Conservation (phyloP, 2,113 vertebrate species). For the Periophthalmodon schlosseri region DNA sequence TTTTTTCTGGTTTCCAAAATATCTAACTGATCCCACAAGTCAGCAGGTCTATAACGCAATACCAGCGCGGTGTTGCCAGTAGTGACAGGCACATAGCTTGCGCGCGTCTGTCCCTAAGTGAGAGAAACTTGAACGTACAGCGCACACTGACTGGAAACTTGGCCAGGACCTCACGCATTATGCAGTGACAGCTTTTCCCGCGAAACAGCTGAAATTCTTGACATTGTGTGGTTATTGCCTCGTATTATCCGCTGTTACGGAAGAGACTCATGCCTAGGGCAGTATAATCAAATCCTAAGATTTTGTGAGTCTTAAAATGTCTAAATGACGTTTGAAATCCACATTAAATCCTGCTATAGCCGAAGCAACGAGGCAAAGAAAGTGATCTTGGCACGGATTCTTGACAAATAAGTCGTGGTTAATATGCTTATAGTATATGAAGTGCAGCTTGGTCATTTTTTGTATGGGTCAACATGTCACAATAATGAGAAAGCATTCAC, state of each 20-base stretch:
- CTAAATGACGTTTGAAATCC: background rate
- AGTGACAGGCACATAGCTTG: background rate
- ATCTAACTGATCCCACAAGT: background rate
- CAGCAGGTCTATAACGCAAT: conserved; percentile 59
- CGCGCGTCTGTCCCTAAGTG: conserved; percentile 28
- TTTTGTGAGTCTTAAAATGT: background rate
- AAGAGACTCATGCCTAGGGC: background rate
- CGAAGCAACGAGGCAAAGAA: background rate
- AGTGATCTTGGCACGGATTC: background rate
- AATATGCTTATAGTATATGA: background rate
- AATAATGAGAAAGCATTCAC: conserved; percentile 28
- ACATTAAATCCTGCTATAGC: background rate
- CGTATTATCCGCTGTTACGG: conserved; percentile 24
- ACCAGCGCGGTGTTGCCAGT: conserved; percentile 55
- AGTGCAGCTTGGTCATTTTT: background rate
- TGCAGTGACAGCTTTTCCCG: conserved; percentile 9
- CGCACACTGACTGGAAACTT: background rate
- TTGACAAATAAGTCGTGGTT: background rate
- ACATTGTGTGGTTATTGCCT: conserved; percentile 44
- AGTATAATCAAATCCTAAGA: background rate
- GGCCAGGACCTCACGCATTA: conserved; percentile 18
- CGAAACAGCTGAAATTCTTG: conserved; percentile 35
- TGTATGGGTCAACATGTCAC: conserved; percentile 17
- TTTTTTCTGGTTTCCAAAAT: background rate
- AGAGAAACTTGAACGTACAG: background rate